Percentiles rank a stretch among this genome's conserved stretches.
Evolutionary conservation across 2,888 invertebrate genomes (phyloP).

Genomic region (Brenthis hecate): DNA sequence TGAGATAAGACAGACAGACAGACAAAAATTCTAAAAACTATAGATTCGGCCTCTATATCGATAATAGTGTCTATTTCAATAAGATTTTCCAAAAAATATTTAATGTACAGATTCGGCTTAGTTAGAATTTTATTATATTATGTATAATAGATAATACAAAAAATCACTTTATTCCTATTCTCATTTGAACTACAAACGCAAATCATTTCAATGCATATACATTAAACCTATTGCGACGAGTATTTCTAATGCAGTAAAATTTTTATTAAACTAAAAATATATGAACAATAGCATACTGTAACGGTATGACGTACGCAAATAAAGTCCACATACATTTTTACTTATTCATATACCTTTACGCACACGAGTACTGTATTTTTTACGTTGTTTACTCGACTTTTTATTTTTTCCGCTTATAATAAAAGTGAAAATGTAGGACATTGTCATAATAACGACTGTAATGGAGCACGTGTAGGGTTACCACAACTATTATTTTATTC

Average conservation of each 20-base stretch:
- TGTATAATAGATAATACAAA: too few relatives aligned
- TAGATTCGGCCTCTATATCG: too few relatives aligned
- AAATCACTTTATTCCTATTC: neutral
- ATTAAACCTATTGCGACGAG: neutral
- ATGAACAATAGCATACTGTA: slow-evolving; percentile 14
- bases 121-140: too few relatives aligned
- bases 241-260: slow-evolving; percentile 2
- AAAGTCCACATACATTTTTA: neutral
- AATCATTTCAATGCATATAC: neutral
- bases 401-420: slow-evolving; percentile 18
- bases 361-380: slow-evolving; percentile 18
- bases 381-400: slow-evolving; percentile 21
- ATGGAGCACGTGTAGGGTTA: slow-evolving; percentile 6
- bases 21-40: too few relatives aligned
- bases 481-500: slow-evolving; percentile 22
- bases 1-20: too few relatives aligned
- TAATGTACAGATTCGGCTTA: too few relatives aligned
- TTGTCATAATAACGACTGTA: slow-evolving; percentile 20
- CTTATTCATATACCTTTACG: slow-evolving; percentile 18
- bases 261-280: slow-evolving; percentile 12
- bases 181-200: neutral
- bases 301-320: slow-evolving; percentile 6
- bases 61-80: too few relatives aligned
- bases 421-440: slow-evolving; percentile 27
- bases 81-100: too few relatives aligned